Base-by-base conservation (phyloP, 2,797 vertebrate species). In the Sylvia borin region DNA sequence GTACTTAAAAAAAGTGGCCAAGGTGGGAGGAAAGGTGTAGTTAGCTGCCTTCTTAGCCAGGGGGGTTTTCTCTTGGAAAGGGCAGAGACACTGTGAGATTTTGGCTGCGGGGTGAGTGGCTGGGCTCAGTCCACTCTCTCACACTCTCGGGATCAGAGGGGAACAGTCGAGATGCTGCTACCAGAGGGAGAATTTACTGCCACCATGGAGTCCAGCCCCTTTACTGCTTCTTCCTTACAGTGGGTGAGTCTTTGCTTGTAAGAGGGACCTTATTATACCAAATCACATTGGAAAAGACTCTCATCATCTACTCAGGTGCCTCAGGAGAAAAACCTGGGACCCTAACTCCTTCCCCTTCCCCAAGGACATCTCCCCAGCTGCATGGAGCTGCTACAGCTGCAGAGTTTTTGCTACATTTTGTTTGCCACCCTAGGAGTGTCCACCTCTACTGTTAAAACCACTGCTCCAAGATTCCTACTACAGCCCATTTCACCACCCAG, bases 141-240 rank as follows among this genome's bases (percentile, higher is more conserved):
- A 36, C 1, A 0, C 16, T 40, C 8, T n/a, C 2, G 0, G 4
- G 8, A 20, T 21, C 0, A 0, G 22, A 79, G 29, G 8, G 22
- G 22, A 45, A 55, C 2, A 1, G 18, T 40, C 0, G 0, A 48
- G 34, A 27, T 67, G 7, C 29, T 47, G 29, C 40, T 29, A 54
- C 48, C 2, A 5, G 10, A 38, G 40, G 12, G 19, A 83, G 40
- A 72, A 82, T 72, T 38, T 29, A n/a, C 29, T 62, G 15, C n/a
- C 29, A n/a, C 12, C 8, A n/a, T 2, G 1, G 40, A 62, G 29
- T n/a, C 19, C 24, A 40, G 13, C 24, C 40, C 15, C 29, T 19
- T 64, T n/a, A 40, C 19, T 12, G 16, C 24, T 83, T n/a, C 48
- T 45, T 82, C 27, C 58, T 54, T 47, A 47, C 18, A 6, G 8